phyloP scores from a whole-genome alignment of 2,888 invertebrate genomes.

The Amblyjoppa fuscipennis region DNA sequence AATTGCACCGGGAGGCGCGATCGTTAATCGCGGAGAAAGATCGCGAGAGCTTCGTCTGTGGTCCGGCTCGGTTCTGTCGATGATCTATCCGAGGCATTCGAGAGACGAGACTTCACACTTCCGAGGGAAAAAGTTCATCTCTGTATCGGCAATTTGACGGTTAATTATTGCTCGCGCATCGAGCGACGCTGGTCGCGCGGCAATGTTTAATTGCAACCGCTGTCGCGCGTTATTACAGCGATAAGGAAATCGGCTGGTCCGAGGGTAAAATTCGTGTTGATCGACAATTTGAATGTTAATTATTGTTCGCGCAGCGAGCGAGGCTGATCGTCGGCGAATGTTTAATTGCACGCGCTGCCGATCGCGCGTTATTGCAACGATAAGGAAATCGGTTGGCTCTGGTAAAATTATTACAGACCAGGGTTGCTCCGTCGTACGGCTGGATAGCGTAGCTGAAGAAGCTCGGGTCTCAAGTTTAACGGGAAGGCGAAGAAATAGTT shows the following conservation, averaged over 20 bases:
- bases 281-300: no score
- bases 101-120: slow-evolving; percentile 36
- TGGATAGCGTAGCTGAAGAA: slow-evolving; percentile 24
- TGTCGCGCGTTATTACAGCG: slow-evolving; percentile 2
- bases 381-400: neutral
- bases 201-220: neutral
- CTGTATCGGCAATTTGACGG: slow-evolving; percentile 3
- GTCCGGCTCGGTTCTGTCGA: neutral
- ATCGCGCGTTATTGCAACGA: slow-evolving; percentile 12
- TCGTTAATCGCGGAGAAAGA: slow-evolving; percentile 44
- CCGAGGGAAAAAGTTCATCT: neutral
- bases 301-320: neutral
- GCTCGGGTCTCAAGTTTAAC: slow-evolving; percentile 36
- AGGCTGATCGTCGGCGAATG: neutral
- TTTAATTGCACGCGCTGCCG: neutral
- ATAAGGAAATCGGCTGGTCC: slow-evolving; percentile 2
- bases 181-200: neutral
- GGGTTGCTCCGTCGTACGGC: neutral
- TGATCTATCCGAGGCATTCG: neutral
- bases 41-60: slow-evolving; percentile 32
- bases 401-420: slow-evolving; percentile 27
- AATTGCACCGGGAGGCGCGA: slow-evolving; percentile 42
- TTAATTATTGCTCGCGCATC: neutral
- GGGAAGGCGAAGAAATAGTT: slow-evolving; percentile 54
- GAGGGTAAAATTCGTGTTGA: neutral